phyloP scores from a whole-genome alignment of 1,140 invertebrate species.

The Ganaspis sp. region DNA sequence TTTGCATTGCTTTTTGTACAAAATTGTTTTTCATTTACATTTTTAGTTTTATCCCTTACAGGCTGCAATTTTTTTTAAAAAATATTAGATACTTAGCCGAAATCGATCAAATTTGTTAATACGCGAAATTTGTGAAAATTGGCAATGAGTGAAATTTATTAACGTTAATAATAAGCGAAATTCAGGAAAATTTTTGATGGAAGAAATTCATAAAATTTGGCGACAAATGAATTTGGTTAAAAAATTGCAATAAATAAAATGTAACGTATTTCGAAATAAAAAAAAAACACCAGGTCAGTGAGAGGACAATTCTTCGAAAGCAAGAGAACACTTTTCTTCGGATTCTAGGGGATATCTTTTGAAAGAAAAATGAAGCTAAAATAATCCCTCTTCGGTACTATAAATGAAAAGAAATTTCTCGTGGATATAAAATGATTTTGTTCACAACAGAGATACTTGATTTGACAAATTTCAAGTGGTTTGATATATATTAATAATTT shows the following conservation, averaged over 20 bases:
- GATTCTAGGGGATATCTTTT: background rate
- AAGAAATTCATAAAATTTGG: no score
- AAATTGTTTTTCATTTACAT: no score
- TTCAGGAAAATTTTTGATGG: no score
- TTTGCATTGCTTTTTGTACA: no score
- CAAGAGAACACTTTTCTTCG: slow-evolving; percentile 3
- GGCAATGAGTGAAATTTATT: no score
- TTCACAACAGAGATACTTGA: background rate
- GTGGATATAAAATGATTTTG: background rate
- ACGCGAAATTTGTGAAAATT: no score
- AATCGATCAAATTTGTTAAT: no score
- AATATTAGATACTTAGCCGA: no score
- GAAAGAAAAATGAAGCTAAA: slow-evolving; percentile 7
- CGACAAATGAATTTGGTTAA: background rate
- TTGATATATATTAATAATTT: background rate
- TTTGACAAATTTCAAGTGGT: background rate
- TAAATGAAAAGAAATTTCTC: background rate
- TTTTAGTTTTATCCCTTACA: no score
- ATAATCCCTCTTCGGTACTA: background rate
- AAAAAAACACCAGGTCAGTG: background rate
- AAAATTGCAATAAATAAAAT: background rate
- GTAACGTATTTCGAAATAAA: background rate
- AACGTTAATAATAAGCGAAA: no score
- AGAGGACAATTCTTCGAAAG: background rate
- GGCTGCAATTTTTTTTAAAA: no score